Evolutionary conservation across 2,113 vertebrate genomes (phyloP), one percentile per base, ranked within the genome.

Genomic region (Poeciliopsis occidentalis): DNA sequence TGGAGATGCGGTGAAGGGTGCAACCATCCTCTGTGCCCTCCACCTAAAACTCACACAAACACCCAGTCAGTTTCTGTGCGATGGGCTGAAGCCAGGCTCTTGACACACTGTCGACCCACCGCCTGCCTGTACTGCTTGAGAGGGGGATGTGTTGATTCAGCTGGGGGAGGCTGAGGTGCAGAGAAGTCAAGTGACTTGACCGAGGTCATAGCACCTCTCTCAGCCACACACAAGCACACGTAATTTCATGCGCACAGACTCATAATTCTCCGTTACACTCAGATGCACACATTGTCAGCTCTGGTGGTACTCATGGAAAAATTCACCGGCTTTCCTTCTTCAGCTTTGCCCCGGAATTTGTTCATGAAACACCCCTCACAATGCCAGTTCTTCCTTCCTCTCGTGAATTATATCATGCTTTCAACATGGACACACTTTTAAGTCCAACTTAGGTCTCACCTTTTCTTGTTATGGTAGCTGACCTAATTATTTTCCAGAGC

Each of bases 181-280:
- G 85, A 93, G 91, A 92, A 91, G 91, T 94, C 91, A 93, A 94
- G 90, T 93, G 92, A 90, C 91, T 92, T 91, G 90, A 93, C 88
- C 83, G 63, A 75, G 89, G 92, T 93, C 92, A 91, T 78, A 85
- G 82, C 83, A 87, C 82, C 84, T 82, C 83, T 79, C 72, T 85
- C 78, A 75, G 22, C 30, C 81, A 67, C 73, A 75, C 75, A 75
- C 78, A 70, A 44, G n/a, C 39, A 68, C 73, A 66, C 75, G 75
- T 29, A 76, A 67, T 71, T 30, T 66, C 74, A 60, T 31, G 32
- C 26, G 37, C 76, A 66, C 77, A 73, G 37, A 32, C 44, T 71
- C n/a, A 44, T n/a, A 71, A 68, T 24, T 57, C 66, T 71, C 80
- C 44, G 22, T 74, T 54, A 26, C 29, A 71, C 68, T 75, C 77